Base-by-base conservation (phyloP, 1,140 invertebrate species). In the Caenorhabditis briggsae region DNA sequence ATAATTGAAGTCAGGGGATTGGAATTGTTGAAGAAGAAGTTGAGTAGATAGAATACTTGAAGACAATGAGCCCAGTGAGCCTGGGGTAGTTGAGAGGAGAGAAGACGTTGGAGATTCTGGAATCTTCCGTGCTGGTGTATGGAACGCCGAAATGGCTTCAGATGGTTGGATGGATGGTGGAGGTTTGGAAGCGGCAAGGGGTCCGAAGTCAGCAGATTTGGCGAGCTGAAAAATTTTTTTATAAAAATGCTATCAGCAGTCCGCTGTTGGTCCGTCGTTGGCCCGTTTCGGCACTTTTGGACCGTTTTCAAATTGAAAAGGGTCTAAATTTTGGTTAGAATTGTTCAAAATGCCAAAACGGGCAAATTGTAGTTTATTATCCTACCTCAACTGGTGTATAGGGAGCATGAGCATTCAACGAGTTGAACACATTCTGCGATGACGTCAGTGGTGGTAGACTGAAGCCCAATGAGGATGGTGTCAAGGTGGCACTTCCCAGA, bases 181-280 rank as follows among this genome's bases (percentile, higher is more conserved):
- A 18, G 61, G 84, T 16, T 85, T 85, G 20, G 84, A 74, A 16
- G 83, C 83, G 9, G 83, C 25, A 0, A 84, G 46, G 7, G 83
- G 83, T 5, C 82, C 82, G 23, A 65, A 65, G 6, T 64, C 83
- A n/a, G 46, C 18, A 23, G 64, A 11, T 25, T 59, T 33, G 25
- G 18, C 46, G 43, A 84, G 61, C 41, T 61, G 58, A 61, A 65
- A 65, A 18, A n/a, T n/a, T n/a, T n/a, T n/a, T n/a, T n/a, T n/a
- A n/a, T n/a, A n/a, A n/a, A n/a, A n/a, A n/a, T n/a, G n/a, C n/a
- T n/a, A n/a, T n/a, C n/a, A n/a, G n/a, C n/a, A n/a, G n/a, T n/a
- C 33, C 33, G 33, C 33, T 3, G 33, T 1, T 33, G 33, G 33
- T 33, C 33, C 33, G 33, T 33, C 3, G 1, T 33, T 33, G 33